Percentiles rank a stretch among this genome's conserved stretches.
These are phyloP conservation scores for Trissolcus japonicus DNA, from an alignment of 2,888 invertebrate genomes.

Conservation along the genomic window DNA sequence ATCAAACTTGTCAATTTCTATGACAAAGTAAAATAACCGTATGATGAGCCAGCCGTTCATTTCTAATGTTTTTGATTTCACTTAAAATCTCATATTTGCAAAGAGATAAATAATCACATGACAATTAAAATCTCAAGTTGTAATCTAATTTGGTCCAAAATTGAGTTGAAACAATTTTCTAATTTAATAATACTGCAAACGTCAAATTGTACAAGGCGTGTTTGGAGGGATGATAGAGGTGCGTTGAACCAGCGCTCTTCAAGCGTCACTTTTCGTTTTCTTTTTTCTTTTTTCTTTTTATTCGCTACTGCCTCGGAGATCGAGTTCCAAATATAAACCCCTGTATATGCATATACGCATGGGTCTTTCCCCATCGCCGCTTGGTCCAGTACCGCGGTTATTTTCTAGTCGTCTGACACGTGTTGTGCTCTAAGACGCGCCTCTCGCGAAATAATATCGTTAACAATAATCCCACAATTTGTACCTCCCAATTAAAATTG, in stretches of 20 bases:
- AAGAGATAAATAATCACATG: too few relatives aligned
- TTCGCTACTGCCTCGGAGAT: slow-evolving; percentile 52
- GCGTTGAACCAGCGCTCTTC: slow-evolving; percentile 62
- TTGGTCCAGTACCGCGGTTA: slow-evolving; percentile 60
- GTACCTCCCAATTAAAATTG: too few relatives aligned
- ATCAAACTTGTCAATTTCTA: slow-evolving; percentile 30
- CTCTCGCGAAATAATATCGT: not conserved
- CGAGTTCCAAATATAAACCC: slow-evolving; percentile 71
- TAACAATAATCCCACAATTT: not conserved
- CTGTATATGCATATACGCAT: slow-evolving; percentile 57
- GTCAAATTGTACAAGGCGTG: slow-evolving; percentile 7
- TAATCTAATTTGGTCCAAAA: too few relatives aligned
- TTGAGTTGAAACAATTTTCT: too few relatives aligned
- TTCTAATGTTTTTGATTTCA: slow-evolving; percentile 15
- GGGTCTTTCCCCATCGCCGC: slow-evolving; percentile 59
- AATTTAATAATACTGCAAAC: slow-evolving; percentile 16
- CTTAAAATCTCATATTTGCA: not conserved
- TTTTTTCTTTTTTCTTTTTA: slow-evolving; percentile 62
- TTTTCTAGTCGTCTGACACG: slow-evolving; percentile 68
- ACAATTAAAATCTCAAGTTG: not conserved
- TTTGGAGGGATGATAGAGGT: slow-evolving; percentile 44
- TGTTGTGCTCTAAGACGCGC: slow-evolving; percentile 43
- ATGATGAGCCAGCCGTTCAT: slow-evolving; percentile 18
- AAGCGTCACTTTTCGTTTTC: slow-evolving; percentile 43
- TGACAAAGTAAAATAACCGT: slow-evolving; percentile 19